These are phyloP conservation scores for Microcebus ravelobensis DNA, from an alignment of 2,113 vertebrate genomes.

Conservation along the genomic window DNA sequence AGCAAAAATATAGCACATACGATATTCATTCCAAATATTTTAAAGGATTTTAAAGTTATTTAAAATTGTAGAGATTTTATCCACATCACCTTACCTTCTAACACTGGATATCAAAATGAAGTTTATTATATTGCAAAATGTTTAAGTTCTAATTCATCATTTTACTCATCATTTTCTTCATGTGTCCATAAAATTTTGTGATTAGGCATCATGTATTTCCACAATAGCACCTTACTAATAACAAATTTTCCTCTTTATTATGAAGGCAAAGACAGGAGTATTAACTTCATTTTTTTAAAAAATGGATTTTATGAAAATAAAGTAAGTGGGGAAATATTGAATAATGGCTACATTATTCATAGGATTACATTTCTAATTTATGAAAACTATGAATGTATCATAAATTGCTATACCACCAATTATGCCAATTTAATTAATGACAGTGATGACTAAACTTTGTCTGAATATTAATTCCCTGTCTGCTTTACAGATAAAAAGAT, in stretches of 20 bases:
- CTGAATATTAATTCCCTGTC: slow-evolving; percentile 74
- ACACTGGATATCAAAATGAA: not conserved
- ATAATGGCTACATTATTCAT: slow-evolving; percentile 74
- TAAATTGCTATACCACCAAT: slow-evolving; percentile 76
- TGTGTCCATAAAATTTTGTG: slow-evolving; percentile 39
- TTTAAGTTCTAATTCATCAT: not conserved
- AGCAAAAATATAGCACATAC: not conserved
- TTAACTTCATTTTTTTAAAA: slow-evolving; percentile 57
- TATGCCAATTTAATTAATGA: slow-evolving; percentile 77
- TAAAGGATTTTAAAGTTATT: not conserved
- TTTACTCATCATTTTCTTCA: not conserved
- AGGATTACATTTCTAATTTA: slow-evolving; percentile 55
- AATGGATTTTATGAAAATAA: slow-evolving; percentile 2
- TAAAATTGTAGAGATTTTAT: not conserved
- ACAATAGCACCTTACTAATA: slow-evolving; percentile 54
- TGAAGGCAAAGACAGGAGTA: slow-evolving; percentile 51
- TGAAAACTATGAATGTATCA: slow-evolving; percentile 56
- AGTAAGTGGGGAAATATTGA: slow-evolving; percentile 59
- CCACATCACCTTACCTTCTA: not conserved
- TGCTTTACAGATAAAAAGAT: slow-evolving; percentile 63
- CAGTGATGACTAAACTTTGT: slow-evolving; percentile 62
- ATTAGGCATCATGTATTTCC: slow-evolving; percentile 33
- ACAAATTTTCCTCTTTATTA: slow-evolving; percentile 38
- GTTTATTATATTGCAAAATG: not conserved
- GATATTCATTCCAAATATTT: slow-evolving; percentile 43